Conservation (phyloP, 2,888 invertebrate genomes). For the Mermis nigrescens region DNA sequence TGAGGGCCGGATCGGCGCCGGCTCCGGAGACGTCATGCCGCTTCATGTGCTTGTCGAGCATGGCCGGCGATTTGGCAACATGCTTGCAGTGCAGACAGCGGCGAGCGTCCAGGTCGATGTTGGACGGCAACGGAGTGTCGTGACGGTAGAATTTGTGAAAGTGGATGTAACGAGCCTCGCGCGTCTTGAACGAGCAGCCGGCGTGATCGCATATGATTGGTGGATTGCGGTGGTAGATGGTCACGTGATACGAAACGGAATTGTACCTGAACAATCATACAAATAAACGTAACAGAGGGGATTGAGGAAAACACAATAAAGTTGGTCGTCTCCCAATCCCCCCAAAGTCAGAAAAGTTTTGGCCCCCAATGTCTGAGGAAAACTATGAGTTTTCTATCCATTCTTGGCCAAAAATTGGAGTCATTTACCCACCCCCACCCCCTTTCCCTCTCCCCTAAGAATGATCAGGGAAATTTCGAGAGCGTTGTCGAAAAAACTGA, state of each 20-base stretch:
- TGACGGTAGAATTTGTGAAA: constrained; percentile 32
- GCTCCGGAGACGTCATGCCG: constrained; percentile 12
- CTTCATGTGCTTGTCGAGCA: constrained; percentile 29
- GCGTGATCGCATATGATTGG: constrained; percentile 28
- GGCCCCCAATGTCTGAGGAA: too few relatives aligned
- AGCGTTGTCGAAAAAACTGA: too few relatives aligned
- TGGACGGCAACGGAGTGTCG: constrained; percentile 25
- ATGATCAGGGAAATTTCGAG: too few relatives aligned
- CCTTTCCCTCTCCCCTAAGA: too few relatives aligned
- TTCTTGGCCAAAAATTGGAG: too few relatives aligned
- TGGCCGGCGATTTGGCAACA: constrained; percentile 29
- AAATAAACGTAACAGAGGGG: neutral
- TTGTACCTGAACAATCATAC: constrained; percentile 22
- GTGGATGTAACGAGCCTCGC: constrained; percentile 30
- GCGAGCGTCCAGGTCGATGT: constrained; percentile 28
- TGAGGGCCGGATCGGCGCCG: too few relatives aligned
- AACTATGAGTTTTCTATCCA: too few relatives aligned
- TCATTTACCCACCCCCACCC: too few relatives aligned
- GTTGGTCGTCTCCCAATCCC: too few relatives aligned
- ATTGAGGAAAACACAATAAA: neutral
- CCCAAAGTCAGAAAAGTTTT: too few relatives aligned
- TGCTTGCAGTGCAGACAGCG: constrained; percentile 28
- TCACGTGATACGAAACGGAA: constrained; percentile 30
- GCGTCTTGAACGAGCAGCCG: constrained; percentile 29
- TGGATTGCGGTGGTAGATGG: constrained; percentile 32